Percentiles rank a stretch among this genome's conserved stretches.
Evolutionary conservation across 2,797 vertebrate genomes (phyloP).

Genomic region (Arctocebus calabarensis): DNA sequence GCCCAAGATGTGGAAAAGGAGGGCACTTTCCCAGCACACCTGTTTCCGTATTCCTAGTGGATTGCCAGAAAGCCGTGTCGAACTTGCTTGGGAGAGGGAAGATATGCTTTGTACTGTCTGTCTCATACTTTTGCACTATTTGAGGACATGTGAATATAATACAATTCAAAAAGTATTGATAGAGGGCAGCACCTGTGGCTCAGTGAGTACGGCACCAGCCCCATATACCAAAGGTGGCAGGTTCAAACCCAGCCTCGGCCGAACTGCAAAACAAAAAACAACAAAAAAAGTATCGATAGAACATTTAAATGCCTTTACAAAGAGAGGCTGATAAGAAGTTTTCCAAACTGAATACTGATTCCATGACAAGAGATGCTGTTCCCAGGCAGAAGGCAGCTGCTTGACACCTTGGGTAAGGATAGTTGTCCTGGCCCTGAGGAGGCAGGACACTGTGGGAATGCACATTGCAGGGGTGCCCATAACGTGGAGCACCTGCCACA

Average conservation of each 20-base stretch:
- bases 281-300: background rate
- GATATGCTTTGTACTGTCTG: background rate
- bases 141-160: background rate
- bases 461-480: fast-evolving
- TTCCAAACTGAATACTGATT: background rate
- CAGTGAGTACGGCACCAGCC: too few relatives aligned
- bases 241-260: too few relatives aligned
- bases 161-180: background rate
- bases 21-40: too few relatives aligned
- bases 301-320: background rate
- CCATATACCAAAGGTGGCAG: too few relatives aligned
- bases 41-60: background rate
- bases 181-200: background rate
- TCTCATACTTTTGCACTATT: too few relatives aligned
- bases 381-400: background rate
- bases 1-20: background rate
- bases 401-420: too few relatives aligned
- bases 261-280: too few relatives aligned
- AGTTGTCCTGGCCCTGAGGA: background rate
- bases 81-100: background rate
- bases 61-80: background rate
- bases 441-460: too few relatives aligned
- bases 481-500: fast-evolving
- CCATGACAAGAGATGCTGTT: background rate
- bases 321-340: background rate